Conservation (phyloP, 1,140 invertebrate species). For the Vanessa atalanta region DNA sequence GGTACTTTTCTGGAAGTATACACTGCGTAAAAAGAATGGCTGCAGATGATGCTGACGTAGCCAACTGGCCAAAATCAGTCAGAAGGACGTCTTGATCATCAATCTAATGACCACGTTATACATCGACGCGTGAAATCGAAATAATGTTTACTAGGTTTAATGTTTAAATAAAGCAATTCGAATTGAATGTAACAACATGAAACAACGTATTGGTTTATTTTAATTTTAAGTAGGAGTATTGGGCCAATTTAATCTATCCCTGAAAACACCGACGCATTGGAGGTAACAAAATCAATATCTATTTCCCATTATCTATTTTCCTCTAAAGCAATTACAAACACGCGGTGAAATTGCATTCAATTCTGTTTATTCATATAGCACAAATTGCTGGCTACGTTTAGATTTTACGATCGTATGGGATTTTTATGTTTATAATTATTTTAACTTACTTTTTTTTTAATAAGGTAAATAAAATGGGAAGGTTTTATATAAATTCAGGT, state of each 20-base stretch:
- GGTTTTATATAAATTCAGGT: too few species aligned
- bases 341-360: conserved; percentile 22
- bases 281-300: conserved; percentile 24
- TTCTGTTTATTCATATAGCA: conserved; percentile 17
- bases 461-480: too few species aligned
- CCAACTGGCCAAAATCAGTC: too few species aligned
- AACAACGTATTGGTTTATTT: neutral
- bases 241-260: conserved; percentile 11
- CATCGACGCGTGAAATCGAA: too few species aligned
- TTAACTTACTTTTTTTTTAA: too few species aligned
- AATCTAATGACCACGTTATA: too few species aligned
- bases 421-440: conserved; percentile 4
- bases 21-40: too few species aligned
- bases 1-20: too few species aligned
- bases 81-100: too few species aligned
- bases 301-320: conserved; percentile 21
- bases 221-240: neutral
- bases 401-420: conserved; percentile 7
- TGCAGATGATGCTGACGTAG: too few species aligned
- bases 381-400: conserved; percentile 20
- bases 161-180: too few species aligned
- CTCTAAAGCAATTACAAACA: conserved; percentile 24
- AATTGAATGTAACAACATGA: neutral
- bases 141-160: too few species aligned
- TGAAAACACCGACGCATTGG: conserved; percentile 7